Evolutionary conservation across 2,888 invertebrate genomes (phyloP), one percentile per base, ranked within the genome.

Genomic region (Helobdella robusta): DNA sequence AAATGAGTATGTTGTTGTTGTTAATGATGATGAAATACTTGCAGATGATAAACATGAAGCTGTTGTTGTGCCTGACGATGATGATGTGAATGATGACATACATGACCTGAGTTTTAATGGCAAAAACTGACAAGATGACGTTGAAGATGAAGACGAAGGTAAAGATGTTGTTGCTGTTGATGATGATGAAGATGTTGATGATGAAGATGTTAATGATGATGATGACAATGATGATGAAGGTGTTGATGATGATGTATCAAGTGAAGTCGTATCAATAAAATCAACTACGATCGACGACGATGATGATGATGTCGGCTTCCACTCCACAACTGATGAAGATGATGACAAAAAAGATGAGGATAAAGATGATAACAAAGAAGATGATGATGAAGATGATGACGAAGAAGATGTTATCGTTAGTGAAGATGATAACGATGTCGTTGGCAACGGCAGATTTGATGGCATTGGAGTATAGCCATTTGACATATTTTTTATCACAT

Each of bases 11-110:
- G 18, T 15, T 40, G 18, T 15, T 52, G 23, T 15, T 52, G 23
- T 15, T 52, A 52, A 56, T 56, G 32, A 56, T 56, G 32, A 56
- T 56, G n/a, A 56, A 28, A 5, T 6, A 28, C n/a, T 8, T 56
- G 32, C 6, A 28, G 32, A 56, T 56, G 32, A 56, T 56, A 28
- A 56, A 28, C n/a, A 56, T 56, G n/a, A 5, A 28, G 32, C 6
- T 56, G 32, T 8, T 25, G 32, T 28, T 25, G n/a, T 6, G 23
- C n/a, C 23, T 25, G n/a, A 56, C n/a, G n/a, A 25, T 56, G n/a
- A 56, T 56, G 32, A 25, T 56, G 32, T 8, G 23, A 28, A 56
- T 56, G n/a, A 56, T 23, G 32, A 56, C 30, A 25, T 4, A 28
- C n/a, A 25, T 56, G 32, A 25, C n/a, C n/a, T 28, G 6, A 25